Conservation (phyloP, 1,140 invertebrate genomes). For the Sitobion miscanthi region DNA sequence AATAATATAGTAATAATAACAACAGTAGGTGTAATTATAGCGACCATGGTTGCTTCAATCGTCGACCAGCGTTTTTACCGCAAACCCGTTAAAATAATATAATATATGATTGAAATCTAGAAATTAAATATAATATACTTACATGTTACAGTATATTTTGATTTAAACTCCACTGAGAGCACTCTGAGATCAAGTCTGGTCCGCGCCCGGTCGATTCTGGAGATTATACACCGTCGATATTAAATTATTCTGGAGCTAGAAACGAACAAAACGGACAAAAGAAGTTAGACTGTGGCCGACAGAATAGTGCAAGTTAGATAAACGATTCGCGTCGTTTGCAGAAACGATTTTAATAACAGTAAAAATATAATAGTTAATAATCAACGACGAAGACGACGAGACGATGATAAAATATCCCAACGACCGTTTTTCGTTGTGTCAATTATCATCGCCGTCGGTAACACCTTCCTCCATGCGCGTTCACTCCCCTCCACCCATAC, state of each 20-base stretch:
- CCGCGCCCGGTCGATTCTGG: not conserved
- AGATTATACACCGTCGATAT: not conserved
- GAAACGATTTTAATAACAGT: not conserved
- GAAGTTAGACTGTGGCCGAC: not conserved
- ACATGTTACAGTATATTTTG: conserved; percentile 39
- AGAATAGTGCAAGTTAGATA: not conserved
- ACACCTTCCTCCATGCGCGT: not conserved
- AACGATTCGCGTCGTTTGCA: not conserved
- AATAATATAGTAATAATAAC: not conserved
- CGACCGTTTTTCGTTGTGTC: not conserved
- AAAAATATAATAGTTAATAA: not conserved
- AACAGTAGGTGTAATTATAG: not conserved
- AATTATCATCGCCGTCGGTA: not conserved
- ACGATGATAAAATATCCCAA: not conserved
- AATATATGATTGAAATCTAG: not conserved
- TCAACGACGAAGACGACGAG: not conserved
- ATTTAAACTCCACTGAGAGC: conserved; percentile 45
- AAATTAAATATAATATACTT: conserved; percentile 1
- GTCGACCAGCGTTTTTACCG: not conserved
- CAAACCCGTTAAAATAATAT: not conserved
- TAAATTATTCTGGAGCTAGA: not conserved
- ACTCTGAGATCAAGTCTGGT: not conserved
- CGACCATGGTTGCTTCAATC: not conserved
- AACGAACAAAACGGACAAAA: not conserved
- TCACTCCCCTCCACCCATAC: not conserved